Base-by-base conservation (phyloP, 2,113 vertebrate genomes). In the Tragulus kanchil region DNA sequence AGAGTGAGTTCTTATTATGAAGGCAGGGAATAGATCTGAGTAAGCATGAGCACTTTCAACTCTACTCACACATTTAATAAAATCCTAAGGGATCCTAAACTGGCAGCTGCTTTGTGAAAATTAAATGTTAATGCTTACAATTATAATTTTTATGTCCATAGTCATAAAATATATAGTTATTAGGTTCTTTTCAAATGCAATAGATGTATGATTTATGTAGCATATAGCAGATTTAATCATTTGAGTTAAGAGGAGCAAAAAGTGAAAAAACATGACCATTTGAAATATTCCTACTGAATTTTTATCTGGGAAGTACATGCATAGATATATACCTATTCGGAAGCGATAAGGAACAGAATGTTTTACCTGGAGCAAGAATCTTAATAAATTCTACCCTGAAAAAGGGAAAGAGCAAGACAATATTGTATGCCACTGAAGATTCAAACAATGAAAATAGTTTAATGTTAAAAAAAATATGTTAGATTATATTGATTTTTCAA, bases 41-140 rank as follows among this genome's bases (percentile, higher is more conserved):
- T 96, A 98, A 98, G 92, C 85, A 96, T 90, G 97, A 98, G 89
- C 88, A 82, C 89, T 98, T 98, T 97, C 94, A 98, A 90, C 95
- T 97, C 97, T 85, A 95, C 95, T 98, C 96, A 98, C 71, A 98
- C 98, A 98, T 98, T 96, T 98, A 97, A 98, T 88, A 90, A 97
- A 98, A 97, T 97, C 97, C 97, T 98, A 85, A 42, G 97, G 97
- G 98, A 98, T 96, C 87, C 96, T 97, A 97, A 98, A 97, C 96
- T 96, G 96, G 96, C 97, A 98, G 98, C 93, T 89, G 84, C 98
- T 98, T 97, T 94, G 93, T 98, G 92, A 97, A 98, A 98, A 98
- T 98, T 96, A 98, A 98, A 98, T 98, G 97, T 95, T 98, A 98
- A 98, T 97, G 95, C 36, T 62, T 96, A 95, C 96, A 92, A 97